phyloP scores from a whole-genome alignment of 2,888 invertebrate genomes.

The Panopea generosa region DNA sequence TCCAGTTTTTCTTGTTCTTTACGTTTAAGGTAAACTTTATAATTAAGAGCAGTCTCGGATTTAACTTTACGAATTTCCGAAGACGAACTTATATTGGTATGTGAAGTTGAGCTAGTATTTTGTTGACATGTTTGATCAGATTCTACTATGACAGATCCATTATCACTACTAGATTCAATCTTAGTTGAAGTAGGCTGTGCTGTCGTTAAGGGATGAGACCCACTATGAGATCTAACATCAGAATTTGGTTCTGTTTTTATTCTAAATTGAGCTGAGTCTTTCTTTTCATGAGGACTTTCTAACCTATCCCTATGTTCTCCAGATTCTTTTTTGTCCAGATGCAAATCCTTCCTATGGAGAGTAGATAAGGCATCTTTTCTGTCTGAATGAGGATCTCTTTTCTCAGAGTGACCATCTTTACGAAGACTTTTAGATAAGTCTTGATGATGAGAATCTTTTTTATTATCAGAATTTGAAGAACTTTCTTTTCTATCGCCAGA shows the following conservation, averaged over 20 bases:
- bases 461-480: neutral
- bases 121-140: neutral
- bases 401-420: neutral
- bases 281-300: conserved; percentile 27
- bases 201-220: neutral
- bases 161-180: conserved; percentile 1
- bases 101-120: neutral
- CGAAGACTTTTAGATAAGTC: neutral
- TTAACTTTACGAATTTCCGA: conserved; percentile 21
- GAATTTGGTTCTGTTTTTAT: conserved; percentile 21
- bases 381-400: neutral
- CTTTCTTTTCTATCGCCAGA: conserved; percentile 17
- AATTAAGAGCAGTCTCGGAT: conserved; percentile 53
- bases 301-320: conserved; percentile 17
- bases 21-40: conserved; percentile 55
- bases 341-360: conserved; percentile 4
- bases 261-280: conserved; percentile 22
- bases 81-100: conserved; percentile 5
- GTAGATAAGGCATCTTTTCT: conserved; percentile 10
- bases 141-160: neutral
- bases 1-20: conserved; percentile 50
- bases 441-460: neutral
- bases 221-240: conserved; percentile 4
- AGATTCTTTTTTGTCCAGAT: conserved; percentile 31
- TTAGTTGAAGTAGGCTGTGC: neutral